Conservation (phyloP, 2,888 invertebrate species). For the Dolomedes plantarius region DNA sequence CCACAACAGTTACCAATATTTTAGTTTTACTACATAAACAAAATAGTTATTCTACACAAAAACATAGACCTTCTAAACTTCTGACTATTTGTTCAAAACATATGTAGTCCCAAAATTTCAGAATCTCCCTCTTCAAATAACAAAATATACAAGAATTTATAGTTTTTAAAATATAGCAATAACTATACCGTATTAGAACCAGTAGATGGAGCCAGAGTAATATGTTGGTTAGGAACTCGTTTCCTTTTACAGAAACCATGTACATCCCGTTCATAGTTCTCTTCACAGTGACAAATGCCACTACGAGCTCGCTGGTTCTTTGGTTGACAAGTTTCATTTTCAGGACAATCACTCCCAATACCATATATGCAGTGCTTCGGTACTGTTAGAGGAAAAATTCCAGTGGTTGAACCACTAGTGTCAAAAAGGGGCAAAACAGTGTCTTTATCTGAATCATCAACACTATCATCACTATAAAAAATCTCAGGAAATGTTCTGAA, state of each 20-base stretch:
- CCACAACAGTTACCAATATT: too few species aligned
- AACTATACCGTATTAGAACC: too few species aligned
- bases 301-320: slow-evolving; percentile 80
- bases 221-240: not conserved
- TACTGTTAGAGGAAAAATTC: slow-evolving; percentile 6
- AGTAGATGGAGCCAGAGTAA: slow-evolving; percentile 22
- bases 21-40: too few species aligned
- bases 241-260: slow-evolving; percentile 72
- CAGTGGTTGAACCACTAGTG: slow-evolving; percentile 4
- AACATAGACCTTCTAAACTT: too few species aligned
- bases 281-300: slow-evolving; percentile 85
- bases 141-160: too few species aligned
- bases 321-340: slow-evolving; percentile 84
- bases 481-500: slow-evolving; percentile 21
- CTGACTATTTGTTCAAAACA: too few species aligned
- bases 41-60: too few species aligned
- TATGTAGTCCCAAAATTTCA: too few species aligned
- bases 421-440: slow-evolving; percentile 19
- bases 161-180: too few species aligned
- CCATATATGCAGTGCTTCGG: slow-evolving; percentile 81
- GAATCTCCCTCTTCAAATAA: too few species aligned
- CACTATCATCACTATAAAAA: slow-evolving; percentile 17
- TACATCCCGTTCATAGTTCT: slow-evolving; percentile 81
- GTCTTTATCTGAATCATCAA: slow-evolving; percentile 46
- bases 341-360: slow-evolving; percentile 80